Evolutionary conservation across 1,140 invertebrate species (phyloP).

Genomic region (Kradibia gibbosae): DNA sequence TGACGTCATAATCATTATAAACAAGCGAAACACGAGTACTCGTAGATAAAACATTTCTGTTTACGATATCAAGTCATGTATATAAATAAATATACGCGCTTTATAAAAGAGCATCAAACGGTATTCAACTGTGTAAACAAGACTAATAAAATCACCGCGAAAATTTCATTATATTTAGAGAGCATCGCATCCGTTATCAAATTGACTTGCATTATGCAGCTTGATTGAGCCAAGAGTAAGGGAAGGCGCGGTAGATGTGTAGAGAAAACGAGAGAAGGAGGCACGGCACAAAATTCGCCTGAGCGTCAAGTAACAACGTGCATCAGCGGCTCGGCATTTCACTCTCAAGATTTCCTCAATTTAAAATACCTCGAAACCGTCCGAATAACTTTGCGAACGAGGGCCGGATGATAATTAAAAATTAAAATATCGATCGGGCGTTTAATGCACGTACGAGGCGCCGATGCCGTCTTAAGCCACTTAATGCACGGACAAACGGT

Average conservation of each 20-base stretch:
- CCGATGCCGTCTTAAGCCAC: slow-evolving; percentile 6
- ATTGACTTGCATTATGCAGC: neutral
- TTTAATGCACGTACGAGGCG: neutral
- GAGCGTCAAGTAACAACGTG: neutral
- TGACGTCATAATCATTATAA: neutral
- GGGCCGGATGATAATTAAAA: slow-evolving; percentile 3
- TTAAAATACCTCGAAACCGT: neutral
- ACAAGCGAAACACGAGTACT: too few relatives aligned
- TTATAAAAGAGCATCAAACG: too few relatives aligned
- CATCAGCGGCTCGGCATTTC: neutral
- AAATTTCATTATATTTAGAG: neutral
- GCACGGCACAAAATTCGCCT: neutral
- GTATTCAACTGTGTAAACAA: too few relatives aligned
- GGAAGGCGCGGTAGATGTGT: too few relatives aligned
- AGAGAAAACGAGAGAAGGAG: too few relatives aligned
- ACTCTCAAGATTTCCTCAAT: slow-evolving; percentile 1
- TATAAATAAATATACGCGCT: too few relatives aligned
- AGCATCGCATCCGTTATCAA: neutral
- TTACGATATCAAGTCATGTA: too few relatives aligned
- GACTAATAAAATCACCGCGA: neutral
- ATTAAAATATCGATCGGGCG: slow-evolving; percentile 17
- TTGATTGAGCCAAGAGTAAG: neutral
- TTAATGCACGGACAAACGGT: slow-evolving; percentile 22
- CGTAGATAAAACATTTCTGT: too few relatives aligned
- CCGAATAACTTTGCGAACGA: neutral